Conservation (phyloP, 2,113 vertebrate genomes). For the Tachycineta bicolor region DNA sequence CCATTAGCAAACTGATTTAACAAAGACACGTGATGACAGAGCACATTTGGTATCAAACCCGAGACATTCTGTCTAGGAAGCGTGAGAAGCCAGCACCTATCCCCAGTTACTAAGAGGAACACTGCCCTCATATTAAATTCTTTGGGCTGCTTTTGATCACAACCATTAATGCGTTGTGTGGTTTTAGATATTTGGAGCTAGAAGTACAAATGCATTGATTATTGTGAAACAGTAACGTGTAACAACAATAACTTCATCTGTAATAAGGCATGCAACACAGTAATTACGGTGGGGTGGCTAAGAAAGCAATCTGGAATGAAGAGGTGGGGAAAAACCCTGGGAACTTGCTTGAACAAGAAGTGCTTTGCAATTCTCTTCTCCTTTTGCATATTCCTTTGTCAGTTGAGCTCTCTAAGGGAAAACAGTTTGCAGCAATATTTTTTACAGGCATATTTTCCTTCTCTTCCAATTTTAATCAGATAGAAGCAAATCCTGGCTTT, state of each 20-base stretch:
- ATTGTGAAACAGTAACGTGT: slow-evolving; percentile 58
- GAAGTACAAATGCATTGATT: slow-evolving; percentile 51
- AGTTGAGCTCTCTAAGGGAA: slow-evolving; percentile 6
- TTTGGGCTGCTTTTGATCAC: slow-evolving; percentile 38
- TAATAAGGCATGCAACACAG: slow-evolving; percentile 28
- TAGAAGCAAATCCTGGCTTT: slow-evolving; percentile 53
- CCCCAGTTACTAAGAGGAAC: not conserved
- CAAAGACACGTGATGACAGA: slow-evolving; percentile 25
- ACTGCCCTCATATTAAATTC: not conserved
- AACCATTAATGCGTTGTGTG: not conserved
- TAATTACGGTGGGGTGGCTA: slow-evolving; percentile 40
- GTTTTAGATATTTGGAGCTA: slow-evolving; percentile 27
- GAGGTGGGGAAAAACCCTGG: slow-evolving; percentile 63
- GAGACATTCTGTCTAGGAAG: not conserved
- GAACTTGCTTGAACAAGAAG: slow-evolving; percentile 67
- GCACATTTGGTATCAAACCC: not conserved
- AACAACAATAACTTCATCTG: slow-evolving; percentile 57
- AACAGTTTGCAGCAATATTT: slow-evolving; percentile 46
- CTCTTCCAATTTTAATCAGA: slow-evolving; percentile 53
- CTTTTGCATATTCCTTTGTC: slow-evolving; percentile 57
- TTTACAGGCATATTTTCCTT: slow-evolving; percentile 46
- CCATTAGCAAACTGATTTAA: slow-evolving; percentile 30
- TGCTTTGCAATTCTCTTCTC: slow-evolving; percentile 42
- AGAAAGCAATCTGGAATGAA: slow-evolving; percentile 54
- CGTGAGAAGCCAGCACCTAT: not conserved